Evolutionary conservation across 2,113 vertebrate genomes (phyloP), one percentile per base, ranked within the genome.

Genomic region (Anser cygnoides): DNA sequence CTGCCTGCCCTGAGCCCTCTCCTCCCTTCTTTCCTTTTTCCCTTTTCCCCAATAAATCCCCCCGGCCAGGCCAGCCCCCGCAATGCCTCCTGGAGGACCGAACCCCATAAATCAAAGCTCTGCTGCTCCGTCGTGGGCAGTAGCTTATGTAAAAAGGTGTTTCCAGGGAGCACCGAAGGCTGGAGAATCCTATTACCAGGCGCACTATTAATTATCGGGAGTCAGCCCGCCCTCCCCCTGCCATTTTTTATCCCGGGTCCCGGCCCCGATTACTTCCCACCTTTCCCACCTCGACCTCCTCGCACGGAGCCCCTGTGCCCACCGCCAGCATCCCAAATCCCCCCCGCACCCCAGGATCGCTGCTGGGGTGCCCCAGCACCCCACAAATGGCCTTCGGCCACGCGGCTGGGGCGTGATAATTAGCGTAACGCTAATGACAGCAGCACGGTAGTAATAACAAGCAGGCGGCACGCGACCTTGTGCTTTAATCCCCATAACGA

Each of bases 151-250:
- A 98, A 98, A 98, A 98, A 98, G 96, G 97, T 96, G 97, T 98
- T 98, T 95, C 97, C 97, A 94, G 96, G 95, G 96, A 97, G 94
- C 81, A 94, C 98, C 96, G 12, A 82, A 54, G 98, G 97, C 98
- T 97, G 98, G 97, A 97, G 97, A 98, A 98, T 98, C 98, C 98
- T 98, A 98, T 98, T 98, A 98, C 88, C 54, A 94, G 95, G 95
- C 77, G 33, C 96, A 75, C 97, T 97, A 98, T 98, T 98, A 97
- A 98, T 98, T 98, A 98, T 96, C 88, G 72, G 72, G 92, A 98
- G 97, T 98, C 98, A 98, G 96, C 87, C 90, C 79, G 70, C 71
- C 94, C 91, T 97, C 81, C 76, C 63, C 97, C 92, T 87, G 94
- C 85, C 67, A 97, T 98, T 98, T 98, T 98, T 98, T 98, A 98